Base-by-base conservation (phyloP, 2,888 invertebrate species). In the Tromatobia lineatoria region DNA sequence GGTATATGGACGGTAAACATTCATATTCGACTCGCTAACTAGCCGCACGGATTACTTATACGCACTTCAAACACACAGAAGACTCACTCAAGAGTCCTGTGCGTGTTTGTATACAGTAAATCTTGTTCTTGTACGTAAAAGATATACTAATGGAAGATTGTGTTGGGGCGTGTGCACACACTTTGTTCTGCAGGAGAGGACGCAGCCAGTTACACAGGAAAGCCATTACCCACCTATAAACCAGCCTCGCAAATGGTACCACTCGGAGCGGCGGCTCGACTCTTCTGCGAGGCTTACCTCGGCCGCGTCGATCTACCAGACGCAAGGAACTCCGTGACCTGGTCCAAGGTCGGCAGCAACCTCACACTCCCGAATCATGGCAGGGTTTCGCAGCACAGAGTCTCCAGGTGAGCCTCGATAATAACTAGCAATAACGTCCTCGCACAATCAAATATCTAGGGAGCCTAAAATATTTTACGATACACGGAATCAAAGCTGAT, bases 271-370 rank as follows among this genome's bases (percentile, higher is more conserved):
- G 94, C 94, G n/a, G 94, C 96, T 45, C 94, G 97, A 75, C 94
- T 97, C 69, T 97, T 96, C 94, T 97, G 97, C 93, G 97, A 97
- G 94, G 97, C 97, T 64, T 96, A 97, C 90, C 96, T 96, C 80
- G 97, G 97, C 95, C 94, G 96, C 95, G 95, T 96, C 20, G 95
- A 96, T 90, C 94, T 97, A 47, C 97, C 97, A 18, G 97, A 97
- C 91, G 96, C 96, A 8, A 95, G 95, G 82, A 96, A 95, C 91
- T 96, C 96, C 88, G 96, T 96, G 18, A 95, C 95, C n/a, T 97
- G 97, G 97, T 94, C 94, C 88, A 96, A 95, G 91, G 94, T 95
- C 59, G 95, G 95, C 90, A 94, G 95, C 64, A 96, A 96, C 91
- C 94, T 93, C 66, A 93, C 94, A 1, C 85, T 91, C 38, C 94